Base-by-base conservation (phyloP, 2,888 invertebrate species). In the Tenodera sinensis region DNA sequence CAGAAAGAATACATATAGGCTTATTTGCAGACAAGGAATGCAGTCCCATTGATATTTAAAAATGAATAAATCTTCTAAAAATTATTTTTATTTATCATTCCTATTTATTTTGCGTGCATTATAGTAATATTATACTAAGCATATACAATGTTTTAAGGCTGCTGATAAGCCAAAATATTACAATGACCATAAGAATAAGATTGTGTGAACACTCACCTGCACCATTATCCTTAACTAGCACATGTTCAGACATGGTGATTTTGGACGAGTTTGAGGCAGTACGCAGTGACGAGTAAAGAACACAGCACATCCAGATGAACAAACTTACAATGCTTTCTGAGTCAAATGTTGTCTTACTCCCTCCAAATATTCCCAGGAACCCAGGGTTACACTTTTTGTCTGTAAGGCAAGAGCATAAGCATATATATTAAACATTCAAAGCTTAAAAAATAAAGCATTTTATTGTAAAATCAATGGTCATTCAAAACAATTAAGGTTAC, bases 191-290 rank as follows among this genome's bases (percentile, higher is more conserved):
- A 20, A 71, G 4, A 71, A 20, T 71, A 71, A 71, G 0, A 20
- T 15, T 71, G 6, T 27, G n/a, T 25, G 25, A n/a, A 92, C 92
- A 94, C 93, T 94, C 94, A 96, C 96, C 96, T 94, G 95, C 95
- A 90, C 94, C 95, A 91, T 95, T 96, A 91, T 97, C 96, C 92
- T 96, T 96, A 88, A 96, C 95, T 86, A 97, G 94, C 91, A 97
- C 96, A 91, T 96, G 96, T 84, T 97, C 97, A 0, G 97, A 96
- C 95, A 98, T 97, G 54, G 98, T 98, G 91, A 99, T 96, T 94
- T 97, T 98, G 42, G 98, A 98, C 0, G 98, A 97, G 92, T 97
- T 97, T 47, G 98, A 97, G 28, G 98, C 98, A n/a, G 98, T 98
- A 84, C 99, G 96, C 90, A 99, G 95, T 91, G 98, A 97, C 25